phyloP scores from a whole-genome alignment of 2,888 invertebrate species.

The Taphrorychus bicolor region DNA sequence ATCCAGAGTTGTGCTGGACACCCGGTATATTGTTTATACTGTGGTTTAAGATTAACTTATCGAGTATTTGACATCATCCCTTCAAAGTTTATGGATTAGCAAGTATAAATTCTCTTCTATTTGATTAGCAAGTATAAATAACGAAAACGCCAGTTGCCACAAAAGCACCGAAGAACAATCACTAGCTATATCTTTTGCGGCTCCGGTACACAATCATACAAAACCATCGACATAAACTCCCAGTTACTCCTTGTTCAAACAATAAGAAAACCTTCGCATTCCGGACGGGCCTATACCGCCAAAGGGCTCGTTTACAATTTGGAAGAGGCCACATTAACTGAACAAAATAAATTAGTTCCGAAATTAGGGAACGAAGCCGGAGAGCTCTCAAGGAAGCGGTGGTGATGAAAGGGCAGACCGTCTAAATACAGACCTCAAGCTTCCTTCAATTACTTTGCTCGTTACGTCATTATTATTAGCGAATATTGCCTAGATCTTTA shows the following conservation, averaged over 20 bases:
- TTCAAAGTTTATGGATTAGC: too few species aligned
- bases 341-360: slow-evolving; percentile 13
- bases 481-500: too few species aligned
- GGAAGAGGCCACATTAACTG: slow-evolving; percentile 4
- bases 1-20: too few species aligned
- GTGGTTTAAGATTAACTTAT: too few species aligned
- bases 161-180: too few species aligned
- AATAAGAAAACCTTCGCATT: background rate
- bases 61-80: too few species aligned
- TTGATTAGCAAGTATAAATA: too few species aligned
- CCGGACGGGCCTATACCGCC: background rate
- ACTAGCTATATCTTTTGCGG: too few species aligned
- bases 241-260: background rate
- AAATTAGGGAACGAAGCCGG: slow-evolving; percentile 8
- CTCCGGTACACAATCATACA: background rate
- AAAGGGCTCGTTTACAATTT: background rate
- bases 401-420: slow-evolving; percentile 13
- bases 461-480: slow-evolving; percentile 52
- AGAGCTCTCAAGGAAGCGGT: slow-evolving; percentile 6
- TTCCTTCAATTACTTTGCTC: slow-evolving; percentile 52
- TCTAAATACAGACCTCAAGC: slow-evolving; percentile 41
- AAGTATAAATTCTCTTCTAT: too few species aligned
- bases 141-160: too few species aligned
- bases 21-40: too few species aligned
- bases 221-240: background rate